phyloP scores from a whole-genome alignment of 2,797 vertebrate genomes.

The Sebastes baramenuke region DNA sequence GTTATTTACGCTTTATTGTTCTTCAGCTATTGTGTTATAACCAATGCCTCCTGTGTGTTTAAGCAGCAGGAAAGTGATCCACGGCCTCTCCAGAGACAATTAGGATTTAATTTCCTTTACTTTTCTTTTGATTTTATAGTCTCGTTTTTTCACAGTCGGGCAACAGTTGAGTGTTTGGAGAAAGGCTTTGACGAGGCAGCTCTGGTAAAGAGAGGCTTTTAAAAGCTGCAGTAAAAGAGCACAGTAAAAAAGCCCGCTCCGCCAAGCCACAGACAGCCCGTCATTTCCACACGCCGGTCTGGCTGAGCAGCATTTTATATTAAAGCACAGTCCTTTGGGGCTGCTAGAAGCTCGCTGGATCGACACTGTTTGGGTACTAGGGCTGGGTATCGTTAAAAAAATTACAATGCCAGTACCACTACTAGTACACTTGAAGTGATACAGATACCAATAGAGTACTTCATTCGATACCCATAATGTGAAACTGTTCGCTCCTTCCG shows the following conservation, averaged over 20 bases:
- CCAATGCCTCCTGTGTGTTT: neutral
- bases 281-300: slow-evolving; percentile 55
- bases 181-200: slow-evolving; percentile 32
- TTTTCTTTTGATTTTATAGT: slow-evolving; percentile 33
- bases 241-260: neutral
- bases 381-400: too few relatives aligned
- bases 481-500: too few relatives aligned
- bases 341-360: slow-evolving; percentile 1
- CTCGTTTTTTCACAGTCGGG: slow-evolving; percentile 25
- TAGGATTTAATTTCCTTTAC: slow-evolving; percentile 42
- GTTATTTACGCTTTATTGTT: neutral
- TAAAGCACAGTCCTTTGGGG: neutral
- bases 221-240: slow-evolving; percentile 49
- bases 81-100: slow-evolving; percentile 27
- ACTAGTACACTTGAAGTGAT: too few relatives aligned
- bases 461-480: too few relatives aligned
- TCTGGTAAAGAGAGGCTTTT: slow-evolving; percentile 33
- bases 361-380: neutral
- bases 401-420: too few relatives aligned
- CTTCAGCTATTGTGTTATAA: slow-evolving; percentile 17
- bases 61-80: slow-evolving; percentile 21
- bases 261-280: slow-evolving; percentile 49
- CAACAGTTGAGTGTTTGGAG: slow-evolving; percentile 15
- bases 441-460: too few relatives aligned
- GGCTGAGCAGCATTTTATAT: slow-evolving; percentile 40